Base-by-base conservation (phyloP, 2,888 invertebrate species). In the Troglohyphantes excavatus region DNA sequence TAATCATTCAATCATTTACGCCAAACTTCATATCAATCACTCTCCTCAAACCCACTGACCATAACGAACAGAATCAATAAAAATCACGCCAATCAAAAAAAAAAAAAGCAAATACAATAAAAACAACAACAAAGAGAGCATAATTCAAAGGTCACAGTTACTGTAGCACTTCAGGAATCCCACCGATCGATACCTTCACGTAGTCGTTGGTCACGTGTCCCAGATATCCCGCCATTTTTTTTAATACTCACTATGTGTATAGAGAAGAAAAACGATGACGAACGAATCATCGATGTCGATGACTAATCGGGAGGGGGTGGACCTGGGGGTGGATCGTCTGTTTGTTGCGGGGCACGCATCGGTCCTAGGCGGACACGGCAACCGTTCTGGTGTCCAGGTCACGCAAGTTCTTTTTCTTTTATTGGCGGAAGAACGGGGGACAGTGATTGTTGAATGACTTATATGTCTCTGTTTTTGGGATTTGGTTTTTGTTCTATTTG, bases 251-350 rank as follows among this genome's bases (percentile, higher is more conserved):
- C 13, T 39, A 29, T 68, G 68, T 68, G 68, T 29, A 2, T n/a
- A 68, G 68, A 68, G 68, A 68, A 63, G 39, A 53, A 53, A 13
- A 29, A 68, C n/a, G 53, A 75, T 75, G 75, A 75, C 59, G 75
- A 75, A 59, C 53, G 59, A 75, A 75, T 59, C 75, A 75, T 59
- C 27, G 75, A 59, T 75, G 75, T 29, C 70, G 59, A 70, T 82
- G 70, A 72, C 59, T 82, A 82, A 82, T 70, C 61, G 70, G 61
- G 39, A 46, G 19, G 61, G 59, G 70, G 33, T 13, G 46, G 0
- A 33, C 63, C 46, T 43, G 79, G 29, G 2, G 9, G 29, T 39
- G 59, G 53, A 53, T n/a, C 13, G n/a, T 53, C 53, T n/a, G 53
- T 53, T 53, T 53, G 13, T 13, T 53, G 17, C 39, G 17, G 53